Conservation (phyloP, 2,888 invertebrate genomes). For the Copidosoma aretas region DNA sequence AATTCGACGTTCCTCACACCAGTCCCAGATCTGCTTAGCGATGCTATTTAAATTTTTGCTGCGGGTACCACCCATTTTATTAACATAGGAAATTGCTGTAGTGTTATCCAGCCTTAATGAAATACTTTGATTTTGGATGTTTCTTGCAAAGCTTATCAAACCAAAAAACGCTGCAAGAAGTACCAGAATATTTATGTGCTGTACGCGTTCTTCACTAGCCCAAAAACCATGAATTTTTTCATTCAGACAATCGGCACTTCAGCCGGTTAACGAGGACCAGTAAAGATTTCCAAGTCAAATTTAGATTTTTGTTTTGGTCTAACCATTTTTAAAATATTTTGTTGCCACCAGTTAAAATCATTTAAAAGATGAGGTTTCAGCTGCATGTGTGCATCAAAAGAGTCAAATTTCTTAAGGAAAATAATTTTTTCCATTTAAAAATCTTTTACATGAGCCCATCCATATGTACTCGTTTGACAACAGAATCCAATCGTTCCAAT, state of each 20-base stretch:
- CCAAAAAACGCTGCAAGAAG: constrained; percentile 10
- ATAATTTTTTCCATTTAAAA: not conserved
- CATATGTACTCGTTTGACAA: not conserved
- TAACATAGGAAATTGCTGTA: constrained; percentile 43
- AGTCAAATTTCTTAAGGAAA: not conserved
- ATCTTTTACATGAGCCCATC: no score
- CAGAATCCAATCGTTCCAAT: not conserved
- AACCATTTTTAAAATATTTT: not conserved
- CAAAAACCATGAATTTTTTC: constrained; percentile 11
- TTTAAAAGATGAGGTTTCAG: not conserved
- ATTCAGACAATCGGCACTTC: not conserved
- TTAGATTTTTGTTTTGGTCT: not conserved
- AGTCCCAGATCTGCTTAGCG: constrained; percentile 39
- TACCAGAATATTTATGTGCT: constrained; percentile 12
- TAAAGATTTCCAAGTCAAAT: constrained; percentile 12
- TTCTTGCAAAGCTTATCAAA: constrained; percentile 13
- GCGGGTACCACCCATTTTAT: constrained; percentile 42
- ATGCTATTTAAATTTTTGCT: constrained; percentile 32
- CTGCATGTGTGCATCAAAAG: not conserved
- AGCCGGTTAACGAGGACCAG: constrained; percentile 8
- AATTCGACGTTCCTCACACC: constrained; percentile 36
- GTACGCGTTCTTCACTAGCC: not conserved
- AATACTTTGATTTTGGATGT: constrained; percentile 35
- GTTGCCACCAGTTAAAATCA: constrained; percentile 5
- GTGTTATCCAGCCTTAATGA: constrained; percentile 43